Percentiles rank a stretch among this genome's conserved stretches.
These are phyloP conservation scores for Rattus norvegicus DNA, from an alignment of 2,113 vertebrate species.

Conservation along the genomic window GRCr8 NC_086026.1:73035501-73036000, in stretches of 20 bases:
- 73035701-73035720: neutral
- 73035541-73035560: neutral
- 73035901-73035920: neutral
- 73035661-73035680: neutral
- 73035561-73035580: neutral
- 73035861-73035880: neutral
- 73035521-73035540: neutral
- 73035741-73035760: neutral
- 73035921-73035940: neutral
- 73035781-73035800: neutral
- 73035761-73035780: neutral
- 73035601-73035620: neutral
- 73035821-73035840: neutral
- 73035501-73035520: conserved; percentile 30
- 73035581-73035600: neutral
- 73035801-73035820: neutral
- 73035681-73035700: neutral
- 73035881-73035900: neutral
- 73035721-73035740: neutral
- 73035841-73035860: neutral
- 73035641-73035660: neutral
- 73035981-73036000: neutral
- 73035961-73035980: neutral
- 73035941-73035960: neutral
- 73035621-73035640: neutral